These are phyloP conservation scores for Spodoptera litura DNA, from an alignment of 1,140 invertebrate species.

Conservation along the genomic window DNA sequence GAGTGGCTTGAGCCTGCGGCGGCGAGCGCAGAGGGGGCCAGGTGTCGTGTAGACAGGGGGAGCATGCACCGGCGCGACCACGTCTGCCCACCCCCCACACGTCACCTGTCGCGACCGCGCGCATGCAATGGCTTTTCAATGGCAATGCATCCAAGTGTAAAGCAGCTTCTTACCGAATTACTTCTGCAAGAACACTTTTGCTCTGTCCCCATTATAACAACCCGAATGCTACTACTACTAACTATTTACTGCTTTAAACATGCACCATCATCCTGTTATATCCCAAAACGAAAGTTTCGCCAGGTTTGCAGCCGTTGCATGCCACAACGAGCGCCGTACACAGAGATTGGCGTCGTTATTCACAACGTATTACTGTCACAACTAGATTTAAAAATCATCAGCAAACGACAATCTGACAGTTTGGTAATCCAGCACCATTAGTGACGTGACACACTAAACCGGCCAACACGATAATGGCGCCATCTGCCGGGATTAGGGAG, in stretches of 20 bases:
- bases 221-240: too few relatives aligned
- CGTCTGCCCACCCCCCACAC: neutral
- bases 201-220: too few relatives aligned
- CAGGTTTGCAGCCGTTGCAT: too few relatives aligned
- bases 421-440: conserved; percentile 27
- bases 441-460: conserved; percentile 1
- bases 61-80: conserved; percentile 31
- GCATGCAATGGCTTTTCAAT: conserved; percentile 3
- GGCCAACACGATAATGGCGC: neutral
- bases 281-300: too few relatives aligned
- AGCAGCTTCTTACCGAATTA: neutral
- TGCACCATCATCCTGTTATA: too few relatives aligned
- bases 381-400: conserved; percentile 16
- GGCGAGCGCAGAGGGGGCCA: neutral
- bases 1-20: conserved; percentile 40
- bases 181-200: neutral
- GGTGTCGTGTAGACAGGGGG: neutral
- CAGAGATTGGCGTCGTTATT: neutral
- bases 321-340: neutral
- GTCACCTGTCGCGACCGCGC: conserved; percentile 1
- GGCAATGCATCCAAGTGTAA: neutral
- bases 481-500: conserved; percentile 7
- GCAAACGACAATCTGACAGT: conserved; percentile 24
- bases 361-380: neutral
- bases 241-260: too few relatives aligned